These are phyloP conservation scores for Callaeas wilsoni DNA, from an alignment of 2,113 vertebrate species.

Conservation along the genomic window DNA sequence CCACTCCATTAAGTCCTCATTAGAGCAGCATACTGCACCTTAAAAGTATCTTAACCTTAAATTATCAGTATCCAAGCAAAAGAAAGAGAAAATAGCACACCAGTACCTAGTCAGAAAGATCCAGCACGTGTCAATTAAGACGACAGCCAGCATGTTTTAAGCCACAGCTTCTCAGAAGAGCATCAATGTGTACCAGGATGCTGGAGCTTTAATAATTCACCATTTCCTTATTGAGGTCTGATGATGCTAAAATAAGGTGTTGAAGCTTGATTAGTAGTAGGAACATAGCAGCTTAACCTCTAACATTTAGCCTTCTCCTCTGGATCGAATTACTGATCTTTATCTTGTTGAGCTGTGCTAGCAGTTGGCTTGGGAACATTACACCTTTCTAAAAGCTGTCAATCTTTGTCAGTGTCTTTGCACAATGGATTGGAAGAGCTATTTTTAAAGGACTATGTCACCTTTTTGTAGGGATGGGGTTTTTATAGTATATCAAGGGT, in stretches of 20 bases:
- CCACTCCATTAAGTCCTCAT: constrained; percentile 35
- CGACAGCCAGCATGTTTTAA: neutral
- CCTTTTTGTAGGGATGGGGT: constrained; percentile 68
- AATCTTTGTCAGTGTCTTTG: constrained; percentile 81
- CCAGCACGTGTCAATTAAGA: neutral
- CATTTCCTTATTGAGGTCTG: constrained; percentile 77
- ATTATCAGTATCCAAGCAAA: constrained; percentile 18
- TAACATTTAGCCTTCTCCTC: constrained; percentile 83
- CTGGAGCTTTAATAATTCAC: constrained; percentile 79
- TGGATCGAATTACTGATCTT: constrained; percentile 90
- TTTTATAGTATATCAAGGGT: constrained; percentile 3
- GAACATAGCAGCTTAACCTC: constrained; percentile 84
- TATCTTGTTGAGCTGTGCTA: constrained; percentile 89
- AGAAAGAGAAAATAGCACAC: constrained; percentile 22
- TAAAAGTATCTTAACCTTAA: constrained; percentile 45
- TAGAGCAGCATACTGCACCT: constrained; percentile 17
- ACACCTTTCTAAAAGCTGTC: constrained; percentile 89
- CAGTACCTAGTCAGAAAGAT: neutral
- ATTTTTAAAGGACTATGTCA: constrained; percentile 79
- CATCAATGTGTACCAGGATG: constrained; percentile 61
- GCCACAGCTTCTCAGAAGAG: constrained; percentile 11
- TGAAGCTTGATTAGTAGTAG: constrained; percentile 88
- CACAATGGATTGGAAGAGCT: constrained; percentile 78
- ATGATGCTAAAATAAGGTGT: constrained; percentile 76
- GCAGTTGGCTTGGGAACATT: constrained; percentile 85